A percentile compares a stretch with the other conserved stretches of the same genome.
Conservation (phyloP, 2,888 invertebrate species). For the Athripsodes cinereus region DNA sequence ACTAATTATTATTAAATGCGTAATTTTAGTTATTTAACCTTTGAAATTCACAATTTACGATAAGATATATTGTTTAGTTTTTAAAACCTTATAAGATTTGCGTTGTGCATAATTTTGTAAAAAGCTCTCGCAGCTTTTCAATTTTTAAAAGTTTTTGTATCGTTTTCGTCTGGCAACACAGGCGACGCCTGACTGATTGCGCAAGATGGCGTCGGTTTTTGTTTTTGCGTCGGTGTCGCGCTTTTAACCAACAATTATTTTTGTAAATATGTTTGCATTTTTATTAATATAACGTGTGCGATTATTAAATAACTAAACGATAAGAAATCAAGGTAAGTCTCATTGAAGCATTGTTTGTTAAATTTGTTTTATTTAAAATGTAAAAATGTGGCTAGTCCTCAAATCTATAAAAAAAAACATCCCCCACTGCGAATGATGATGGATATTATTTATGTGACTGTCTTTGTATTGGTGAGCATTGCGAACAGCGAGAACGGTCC, state of each 20-base stretch:
- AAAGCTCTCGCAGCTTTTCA: neutral
- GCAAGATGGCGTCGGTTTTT: conserved; percentile 15
- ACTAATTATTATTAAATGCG: no score
- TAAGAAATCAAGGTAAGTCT: no score
- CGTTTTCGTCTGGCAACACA: neutral
- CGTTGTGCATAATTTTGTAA: neutral
- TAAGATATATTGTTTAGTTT: no score
- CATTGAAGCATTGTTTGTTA: no score
- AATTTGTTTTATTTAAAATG: neutral
- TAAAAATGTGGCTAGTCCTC: neutral
- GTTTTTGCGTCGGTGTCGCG: conserved; percentile 2
- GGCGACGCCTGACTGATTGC: conserved; percentile 10
- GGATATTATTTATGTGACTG: conserved; percentile 6
- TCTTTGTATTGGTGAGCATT: no score
- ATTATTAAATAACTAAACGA: no score
- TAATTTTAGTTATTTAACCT: no score
- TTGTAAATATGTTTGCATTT: neutral
- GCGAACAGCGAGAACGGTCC: no score
- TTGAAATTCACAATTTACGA: no score
- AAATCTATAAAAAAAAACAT: conserved; percentile 7
- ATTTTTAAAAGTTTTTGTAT: neutral
- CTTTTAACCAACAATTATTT: neutral
- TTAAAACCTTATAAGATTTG: no score
- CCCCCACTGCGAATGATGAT: conserved; percentile 12
- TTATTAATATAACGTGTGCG: no score